Evolutionary conservation across 2,797 vertebrate species (phyloP).

Genomic region (Pangasius djambal): DNA sequence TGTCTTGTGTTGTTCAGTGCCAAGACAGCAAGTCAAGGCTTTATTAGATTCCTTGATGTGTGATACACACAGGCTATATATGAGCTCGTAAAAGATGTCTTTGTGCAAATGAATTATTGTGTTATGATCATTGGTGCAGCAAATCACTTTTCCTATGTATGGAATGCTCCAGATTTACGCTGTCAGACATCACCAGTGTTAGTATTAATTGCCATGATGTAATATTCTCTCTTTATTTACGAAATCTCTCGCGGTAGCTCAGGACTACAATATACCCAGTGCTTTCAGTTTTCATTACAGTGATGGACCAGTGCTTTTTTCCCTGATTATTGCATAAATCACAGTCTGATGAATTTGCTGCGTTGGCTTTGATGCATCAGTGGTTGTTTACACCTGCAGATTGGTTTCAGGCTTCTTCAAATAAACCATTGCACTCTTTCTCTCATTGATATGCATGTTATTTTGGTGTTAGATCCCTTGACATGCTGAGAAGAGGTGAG

Average conservation of each 20-base stretch:
- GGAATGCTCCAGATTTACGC: background rate
- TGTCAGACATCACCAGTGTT: slow-evolving; percentile 29
- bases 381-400: slow-evolving; percentile 41
- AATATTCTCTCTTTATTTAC: slow-evolving; percentile 19
- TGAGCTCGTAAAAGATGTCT: background rate
- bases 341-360: slow-evolving; percentile 15
- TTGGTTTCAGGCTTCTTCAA: slow-evolving; percentile 13
- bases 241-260: slow-evolving; percentile 9
- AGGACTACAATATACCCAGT: slow-evolving; percentile 18
- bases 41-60: slow-evolving; percentile 1
- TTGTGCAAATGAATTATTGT: slow-evolving; percentile 26
- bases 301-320: slow-evolving; percentile 28
- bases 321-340: slow-evolving; percentile 1
- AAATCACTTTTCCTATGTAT: slow-evolving; percentile 22
- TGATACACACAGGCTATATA: background rate
- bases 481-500: slow-evolving; percentile 9
- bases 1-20: background rate
- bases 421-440: background rate
- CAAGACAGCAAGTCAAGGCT: background rate
- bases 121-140: slow-evolving; percentile 21
- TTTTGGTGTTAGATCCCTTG: slow-evolving; percentile 33
- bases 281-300: slow-evolving; percentile 37
- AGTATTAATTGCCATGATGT: slow-evolving; percentile 38
- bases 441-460: slow-evolving; percentile 18
- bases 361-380: background rate